Conservation (phyloP, 1,140 invertebrate genomes). For the Ctenoplectra terminalis region DNA sequence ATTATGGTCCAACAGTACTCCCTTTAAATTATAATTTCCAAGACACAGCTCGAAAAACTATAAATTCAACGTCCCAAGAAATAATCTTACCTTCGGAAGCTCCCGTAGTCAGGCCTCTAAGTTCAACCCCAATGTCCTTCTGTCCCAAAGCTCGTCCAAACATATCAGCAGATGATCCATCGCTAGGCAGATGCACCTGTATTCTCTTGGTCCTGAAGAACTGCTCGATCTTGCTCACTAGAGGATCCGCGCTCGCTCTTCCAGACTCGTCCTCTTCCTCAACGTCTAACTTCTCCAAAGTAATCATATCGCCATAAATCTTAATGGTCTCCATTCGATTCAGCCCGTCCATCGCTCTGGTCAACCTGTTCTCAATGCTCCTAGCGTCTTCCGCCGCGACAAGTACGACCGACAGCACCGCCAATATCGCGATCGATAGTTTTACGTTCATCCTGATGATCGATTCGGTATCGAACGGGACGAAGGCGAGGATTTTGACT, state of each 20-base stretch:
- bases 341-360: constrained; percentile 73
- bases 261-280: not conserved
- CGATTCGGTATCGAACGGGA: constrained; percentile 34
- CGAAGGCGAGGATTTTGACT: constrained; percentile 74
- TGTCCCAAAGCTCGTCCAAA: constrained; percentile 78
- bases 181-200: constrained; percentile 73
- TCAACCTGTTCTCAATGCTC: constrained; percentile 70
- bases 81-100: constrained; percentile 77
- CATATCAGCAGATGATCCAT: constrained; percentile 76
- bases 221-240: constrained; percentile 76
- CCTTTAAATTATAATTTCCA: no score
- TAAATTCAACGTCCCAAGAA: not conserved
- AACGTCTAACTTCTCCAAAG: constrained; percentile 72
- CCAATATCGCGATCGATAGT: constrained; percentile 44
- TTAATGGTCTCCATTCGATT: constrained; percentile 70
- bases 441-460: constrained; percentile 53
- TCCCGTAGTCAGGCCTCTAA: constrained; percentile 71
- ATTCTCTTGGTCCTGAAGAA: constrained; percentile 76
- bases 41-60: no score
- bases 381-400: constrained; percentile 35
- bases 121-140: constrained; percentile 74
- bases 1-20: no score
- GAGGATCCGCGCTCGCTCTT: constrained; percentile 63
- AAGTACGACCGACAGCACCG: constrained; percentile 59
- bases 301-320: constrained; percentile 76